Evolutionary conservation across 2,113 vertebrate species (phyloP).

Genomic region (Shinisaurus crocodilurus): DNA sequence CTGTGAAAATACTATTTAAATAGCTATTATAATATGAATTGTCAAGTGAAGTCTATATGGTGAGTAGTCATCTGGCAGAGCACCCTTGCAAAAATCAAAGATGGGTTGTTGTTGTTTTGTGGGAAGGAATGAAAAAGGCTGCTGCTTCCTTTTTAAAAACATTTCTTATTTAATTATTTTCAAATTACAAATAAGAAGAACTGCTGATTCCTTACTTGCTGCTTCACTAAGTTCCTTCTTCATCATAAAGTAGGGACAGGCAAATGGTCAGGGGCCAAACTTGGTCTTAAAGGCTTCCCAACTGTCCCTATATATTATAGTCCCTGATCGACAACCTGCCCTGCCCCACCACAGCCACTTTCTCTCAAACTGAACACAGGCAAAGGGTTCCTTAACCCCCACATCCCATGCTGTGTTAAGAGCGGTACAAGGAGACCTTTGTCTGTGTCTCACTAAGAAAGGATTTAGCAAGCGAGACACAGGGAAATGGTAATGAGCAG

Average conservation of each 20-base stretch:
- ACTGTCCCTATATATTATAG: not conserved
- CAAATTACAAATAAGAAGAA: not conserved
- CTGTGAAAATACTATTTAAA: slow-evolving; percentile 6
- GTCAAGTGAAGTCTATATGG: slow-evolving; percentile 11
- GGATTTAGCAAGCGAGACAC: no score
- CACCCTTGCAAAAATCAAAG: slow-evolving; percentile 22
- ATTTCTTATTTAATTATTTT: not conserved
- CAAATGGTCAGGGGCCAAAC: not conserved
- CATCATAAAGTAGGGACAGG: not conserved
- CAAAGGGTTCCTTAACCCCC: not conserved
- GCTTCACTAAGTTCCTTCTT: not conserved
- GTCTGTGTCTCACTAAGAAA: not conserved
- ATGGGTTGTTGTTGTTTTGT: not conserved
- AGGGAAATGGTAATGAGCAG: no score
- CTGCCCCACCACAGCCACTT: not conserved
- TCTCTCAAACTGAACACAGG: not conserved
- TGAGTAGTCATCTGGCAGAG: slow-evolving; percentile 6
- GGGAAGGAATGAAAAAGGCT: slow-evolving; percentile 5
- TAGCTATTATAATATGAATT: slow-evolving; percentile 8
- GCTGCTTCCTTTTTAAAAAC: not conserved
- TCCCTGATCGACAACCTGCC: not conserved
- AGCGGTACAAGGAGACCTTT: not conserved
- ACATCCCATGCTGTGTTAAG: not conserved
- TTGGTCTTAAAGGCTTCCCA: not conserved
- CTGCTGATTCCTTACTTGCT: not conserved